Evolutionary conservation across 2,888 invertebrate genomes (phyloP), one percentile per base, ranked within the genome.

Genomic region (Cotesia congregata): DNA sequence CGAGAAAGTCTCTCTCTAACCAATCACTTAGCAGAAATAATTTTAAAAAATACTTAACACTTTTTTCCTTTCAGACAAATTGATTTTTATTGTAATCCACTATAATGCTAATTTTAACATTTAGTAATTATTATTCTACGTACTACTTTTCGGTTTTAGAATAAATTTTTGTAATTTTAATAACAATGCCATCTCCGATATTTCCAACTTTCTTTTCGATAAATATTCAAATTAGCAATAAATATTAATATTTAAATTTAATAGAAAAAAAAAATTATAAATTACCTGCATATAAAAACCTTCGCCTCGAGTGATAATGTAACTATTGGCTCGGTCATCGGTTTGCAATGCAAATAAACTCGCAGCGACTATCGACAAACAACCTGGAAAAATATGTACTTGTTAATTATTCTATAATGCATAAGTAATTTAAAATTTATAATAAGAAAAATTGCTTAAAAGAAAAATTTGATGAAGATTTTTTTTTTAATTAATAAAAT

Each of bases 271-370:
- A 41, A 38, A 20, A 17, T 17, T 67, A 38, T 7, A 30, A 64
- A 59, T 89, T 90, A 96, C 96, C 93, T 96, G 96, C 89, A 97
- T 93, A 90, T 96, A 96, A 90, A 97, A 97, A 77, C 95, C 96
- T 87, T 95, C 94, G 80, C 96, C 95, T 84, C 96, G 92, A 72
- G 93, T 93, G 80, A 96, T 91, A 85, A 92, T 91, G 89, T 95
- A 96, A 76, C 96, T 96, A 87, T 91, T 92, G 83, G 92, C 92
- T 84, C 90, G 89, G 90, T 95, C 95, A 91, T 96, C 95, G 86
- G 95, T 94, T 91, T 96, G 96, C 74, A 96, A 91, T 60, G 96
- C 96, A 87, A 96, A 97, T 85, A 97, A 90, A 74, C 94, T 93
- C 62, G 96, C 96, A 80, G 96, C 95, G 50, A 94, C 93, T 84